phyloP scores from a whole-genome alignment of 2,888 invertebrate genomes.

The Antheraea assamensis region DNA sequence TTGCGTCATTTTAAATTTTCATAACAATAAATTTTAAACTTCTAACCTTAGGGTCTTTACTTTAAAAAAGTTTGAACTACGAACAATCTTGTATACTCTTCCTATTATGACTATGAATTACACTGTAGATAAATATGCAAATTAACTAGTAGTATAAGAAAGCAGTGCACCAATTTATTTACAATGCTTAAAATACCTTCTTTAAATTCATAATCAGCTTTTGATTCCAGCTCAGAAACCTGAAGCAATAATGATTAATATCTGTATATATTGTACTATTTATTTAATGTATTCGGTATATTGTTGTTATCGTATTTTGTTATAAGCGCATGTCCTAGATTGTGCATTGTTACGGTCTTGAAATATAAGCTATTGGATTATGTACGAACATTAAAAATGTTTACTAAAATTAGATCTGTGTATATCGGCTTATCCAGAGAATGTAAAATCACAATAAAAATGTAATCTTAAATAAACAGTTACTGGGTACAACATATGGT shows the following conservation, averaged over 20 bases:
- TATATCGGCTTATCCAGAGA: conserved; percentile 55
- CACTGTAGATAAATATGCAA: no score
- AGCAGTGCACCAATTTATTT: background rate
- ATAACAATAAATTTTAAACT: background rate
- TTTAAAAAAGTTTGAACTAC: no score
- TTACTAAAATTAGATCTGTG: conserved; percentile 51
- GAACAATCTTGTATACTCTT: no score
- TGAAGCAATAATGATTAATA: conserved; percentile 53
- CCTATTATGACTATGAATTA: no score
- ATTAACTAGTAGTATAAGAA: no score
- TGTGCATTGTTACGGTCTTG: conserved; percentile 56
- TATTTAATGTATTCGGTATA: conserved; percentile 49
- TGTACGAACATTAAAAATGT: conserved; percentile 11
- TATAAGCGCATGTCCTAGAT: conserved; percentile 68
- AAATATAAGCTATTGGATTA: conserved; percentile 4
- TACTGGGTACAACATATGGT: conserved; percentile 14
- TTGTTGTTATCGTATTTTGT: conserved; percentile 66
- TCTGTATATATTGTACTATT: conserved; percentile 74
- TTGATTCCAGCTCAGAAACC: background rate
- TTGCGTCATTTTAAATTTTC: background rate
- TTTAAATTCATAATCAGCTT: background rate
- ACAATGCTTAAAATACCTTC: background rate
- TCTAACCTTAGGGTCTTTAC: background rate
- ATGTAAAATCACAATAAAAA: conserved; percentile 49
- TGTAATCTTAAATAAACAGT: conserved; percentile 20